Evolutionary conservation across 2,797 vertebrate species (phyloP).

Genomic region (Vultur gryphus): DNA sequence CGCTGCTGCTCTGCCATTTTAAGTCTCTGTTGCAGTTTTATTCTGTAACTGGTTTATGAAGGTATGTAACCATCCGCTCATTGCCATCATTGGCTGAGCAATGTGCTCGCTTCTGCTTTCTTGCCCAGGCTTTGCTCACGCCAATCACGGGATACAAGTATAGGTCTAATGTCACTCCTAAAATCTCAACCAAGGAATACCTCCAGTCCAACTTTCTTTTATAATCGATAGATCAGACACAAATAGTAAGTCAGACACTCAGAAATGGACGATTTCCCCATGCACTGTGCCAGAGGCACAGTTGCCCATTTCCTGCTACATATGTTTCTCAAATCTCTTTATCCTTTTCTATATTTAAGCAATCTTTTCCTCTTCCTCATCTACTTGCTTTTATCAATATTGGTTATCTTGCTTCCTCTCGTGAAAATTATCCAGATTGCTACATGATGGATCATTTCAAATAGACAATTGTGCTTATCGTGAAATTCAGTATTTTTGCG

Average conservation of each 20-base stretch:
- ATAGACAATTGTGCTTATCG: neutral
- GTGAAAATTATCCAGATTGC: neutral
- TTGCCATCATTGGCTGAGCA: neutral
- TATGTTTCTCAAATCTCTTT: neutral
- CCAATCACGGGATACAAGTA: neutral
- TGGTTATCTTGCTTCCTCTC: neutral
- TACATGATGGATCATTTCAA: neutral
- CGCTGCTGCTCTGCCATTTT: neutral
- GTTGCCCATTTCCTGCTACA: neutral
- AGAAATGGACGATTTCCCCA: neutral
- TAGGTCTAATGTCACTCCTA: neutral
- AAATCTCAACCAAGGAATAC: neutral
- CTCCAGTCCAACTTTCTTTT: neutral
- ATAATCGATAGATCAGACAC: neutral
- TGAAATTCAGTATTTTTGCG: neutral
- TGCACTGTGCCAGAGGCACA: neutral
- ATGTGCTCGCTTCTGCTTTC: too few relatives aligned
- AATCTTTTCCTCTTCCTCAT: neutral
- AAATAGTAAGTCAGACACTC: neutral
- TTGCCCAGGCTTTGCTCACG: too few relatives aligned
- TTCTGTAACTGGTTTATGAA: neutral
- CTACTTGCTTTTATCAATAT: neutral
- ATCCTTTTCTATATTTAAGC: neutral
- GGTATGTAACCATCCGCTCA: rapidly evolving
- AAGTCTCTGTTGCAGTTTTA: neutral